These are phyloP conservation scores for Conopomorpha cramerella DNA, from an alignment of 1,140 invertebrate genomes.

Conservation along the genomic window DNA sequence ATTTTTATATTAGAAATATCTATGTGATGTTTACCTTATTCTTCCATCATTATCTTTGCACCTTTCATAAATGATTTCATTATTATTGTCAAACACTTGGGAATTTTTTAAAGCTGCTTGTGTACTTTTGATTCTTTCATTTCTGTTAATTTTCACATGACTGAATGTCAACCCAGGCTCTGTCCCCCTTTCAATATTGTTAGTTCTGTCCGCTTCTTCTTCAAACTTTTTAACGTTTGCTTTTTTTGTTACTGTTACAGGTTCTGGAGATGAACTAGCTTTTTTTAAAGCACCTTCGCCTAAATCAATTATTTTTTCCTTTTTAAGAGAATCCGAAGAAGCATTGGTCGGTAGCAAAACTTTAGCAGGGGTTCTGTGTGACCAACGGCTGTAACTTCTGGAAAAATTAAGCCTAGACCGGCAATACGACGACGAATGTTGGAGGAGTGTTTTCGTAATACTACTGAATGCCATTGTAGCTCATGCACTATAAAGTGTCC, in stretches of 20 bases:
- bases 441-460: no score
- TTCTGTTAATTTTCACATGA: constrained; percentile 11
- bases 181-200: no score
- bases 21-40: constrained; percentile 34
- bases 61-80: constrained; percentile 60
- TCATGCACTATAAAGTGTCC: no score
- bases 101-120: constrained; percentile 33
- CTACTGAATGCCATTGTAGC: no score
- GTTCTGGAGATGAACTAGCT: constrained; percentile 6
- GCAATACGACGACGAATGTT: no score
- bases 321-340: constrained; percentile 22
- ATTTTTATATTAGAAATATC: constrained; percentile 1
- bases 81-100: constrained; percentile 58
- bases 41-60: constrained; percentile 58
- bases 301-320: constrained; percentile 43
- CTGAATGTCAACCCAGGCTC: not conserved
- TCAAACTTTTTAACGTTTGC: not conserved
- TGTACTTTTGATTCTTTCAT: constrained; percentile 26
- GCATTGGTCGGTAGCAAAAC: constrained; percentile 33
- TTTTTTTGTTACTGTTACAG: constrained; percentile 6
- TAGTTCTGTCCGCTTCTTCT: not conserved
- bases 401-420: no score
- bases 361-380: constrained; percentile 35
- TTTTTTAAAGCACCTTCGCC: constrained; percentile 14
- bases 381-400: constrained; percentile 36